Evolutionary conservation across 2,113 vertebrate genomes (phyloP).

Genomic region (Channa maculata): DNA sequence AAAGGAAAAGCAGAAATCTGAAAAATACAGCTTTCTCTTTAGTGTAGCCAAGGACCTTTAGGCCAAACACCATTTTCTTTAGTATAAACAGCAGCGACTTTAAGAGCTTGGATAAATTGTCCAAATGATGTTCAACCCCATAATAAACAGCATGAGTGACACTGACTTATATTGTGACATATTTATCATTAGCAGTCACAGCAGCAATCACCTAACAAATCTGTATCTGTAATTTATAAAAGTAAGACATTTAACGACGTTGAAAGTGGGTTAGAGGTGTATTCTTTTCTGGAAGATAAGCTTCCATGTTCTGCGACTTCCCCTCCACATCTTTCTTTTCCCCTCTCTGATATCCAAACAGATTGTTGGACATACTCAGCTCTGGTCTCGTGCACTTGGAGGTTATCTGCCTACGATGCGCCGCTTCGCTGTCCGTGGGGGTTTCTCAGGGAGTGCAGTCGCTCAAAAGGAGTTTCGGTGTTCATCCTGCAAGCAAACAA

Average conservation of each 20-base stretch:
- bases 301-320: neutral
- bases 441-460: constrained; percentile 14
- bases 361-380: neutral
- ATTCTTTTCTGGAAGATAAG: neutral
- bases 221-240: neutral
- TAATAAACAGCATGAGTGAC: no score
- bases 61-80: no score
- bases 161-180: no score
- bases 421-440: constrained; percentile 12
- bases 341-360: neutral
- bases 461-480: constrained; percentile 53
- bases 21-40: no score
- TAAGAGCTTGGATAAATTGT: neutral
- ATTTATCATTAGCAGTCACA: no score
- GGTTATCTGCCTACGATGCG: constrained; percentile 26
- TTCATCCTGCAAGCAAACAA: constrained; percentile 63
- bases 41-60: no score
- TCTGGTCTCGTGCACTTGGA: constrained; percentile 19
- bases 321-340: neutral
- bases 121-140: no score
- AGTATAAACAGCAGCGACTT: neutral
- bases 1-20: no score
- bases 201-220: no score
- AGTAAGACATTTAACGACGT: no score
- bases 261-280: neutral